phyloP scores from a whole-genome alignment of 1,140 invertebrate species.

The Drosophila kurseongensis region DNA sequence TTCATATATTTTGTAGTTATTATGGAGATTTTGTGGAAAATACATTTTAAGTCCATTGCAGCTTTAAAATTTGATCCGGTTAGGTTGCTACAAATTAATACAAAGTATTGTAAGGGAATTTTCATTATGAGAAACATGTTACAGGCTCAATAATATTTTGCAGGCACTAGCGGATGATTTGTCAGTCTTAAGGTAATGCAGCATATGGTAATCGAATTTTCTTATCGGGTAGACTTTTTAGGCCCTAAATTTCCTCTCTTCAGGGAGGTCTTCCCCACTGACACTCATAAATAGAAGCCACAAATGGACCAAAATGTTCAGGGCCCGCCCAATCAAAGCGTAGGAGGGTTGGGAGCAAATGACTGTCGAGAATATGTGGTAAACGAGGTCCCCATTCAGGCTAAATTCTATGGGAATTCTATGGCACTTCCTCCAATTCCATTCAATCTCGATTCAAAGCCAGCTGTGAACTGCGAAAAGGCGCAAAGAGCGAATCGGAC shows the following conservation, averaged over 20 bases:
- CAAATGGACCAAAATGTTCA: constrained; percentile 47
- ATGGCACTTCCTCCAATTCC: constrained; percentile 64
- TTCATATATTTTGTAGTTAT: too few relatives aligned
- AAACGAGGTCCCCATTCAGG: constrained; percentile 59
- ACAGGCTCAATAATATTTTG: too few relatives aligned
- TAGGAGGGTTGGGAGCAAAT: constrained; percentile 13
- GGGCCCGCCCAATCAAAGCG: constrained; percentile 20
- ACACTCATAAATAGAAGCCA: constrained; percentile 43
- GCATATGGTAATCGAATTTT: constrained; percentile 1
- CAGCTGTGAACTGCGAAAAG: constrained; percentile 67
- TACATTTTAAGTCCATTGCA: too few relatives aligned
- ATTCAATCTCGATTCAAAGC: constrained; percentile 76
- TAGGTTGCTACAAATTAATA: too few relatives aligned
- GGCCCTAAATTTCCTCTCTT: background rate
- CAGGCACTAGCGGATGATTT: background rate
- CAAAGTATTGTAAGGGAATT: too few relatives aligned
- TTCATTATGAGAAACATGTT: too few relatives aligned
- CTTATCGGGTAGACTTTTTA: background rate
- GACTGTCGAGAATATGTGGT: constrained; percentile 67
- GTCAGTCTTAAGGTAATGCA: background rate
- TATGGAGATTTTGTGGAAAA: too few relatives aligned
- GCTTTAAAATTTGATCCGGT: too few relatives aligned
- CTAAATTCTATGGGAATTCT: constrained; percentile 57
- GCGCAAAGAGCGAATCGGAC: constrained; percentile 63
- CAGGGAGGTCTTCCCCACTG: background rate